Percentiles rank a stretch among this genome's conserved stretches.
Evolutionary conservation across 2,797 vertebrate species (phyloP).

Genomic region (Muscicapa striata): DNA sequence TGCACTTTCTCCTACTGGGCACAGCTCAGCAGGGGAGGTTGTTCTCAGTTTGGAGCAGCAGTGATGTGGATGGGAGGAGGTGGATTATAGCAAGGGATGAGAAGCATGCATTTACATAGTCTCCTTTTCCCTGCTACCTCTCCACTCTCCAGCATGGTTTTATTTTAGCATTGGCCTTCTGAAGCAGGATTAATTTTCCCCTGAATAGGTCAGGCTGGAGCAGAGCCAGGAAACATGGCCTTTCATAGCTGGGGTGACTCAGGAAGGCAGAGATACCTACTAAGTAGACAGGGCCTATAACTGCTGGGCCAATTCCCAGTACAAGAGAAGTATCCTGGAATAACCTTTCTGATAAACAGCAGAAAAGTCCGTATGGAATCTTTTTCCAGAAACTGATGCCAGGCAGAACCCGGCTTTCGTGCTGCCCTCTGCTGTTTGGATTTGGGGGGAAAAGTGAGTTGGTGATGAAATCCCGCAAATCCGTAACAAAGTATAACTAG

Average conservation of each 20-base stretch:
- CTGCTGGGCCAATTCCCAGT: neutral
- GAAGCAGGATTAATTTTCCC: constrained; percentile 63
- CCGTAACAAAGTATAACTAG: fast-evolving
- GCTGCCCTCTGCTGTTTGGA: constrained; percentile 28
- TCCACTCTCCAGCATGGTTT: neutral
- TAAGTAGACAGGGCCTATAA: neutral
- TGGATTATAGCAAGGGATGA: neutral
- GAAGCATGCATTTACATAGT: neutral
- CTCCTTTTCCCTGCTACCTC: neutral
- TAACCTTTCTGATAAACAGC: constrained; percentile 55
- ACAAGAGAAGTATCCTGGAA: constrained; percentile 15
- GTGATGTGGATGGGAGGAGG: neutral
- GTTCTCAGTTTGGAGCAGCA: neutral
- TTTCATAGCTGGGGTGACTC: constrained; percentile 18
- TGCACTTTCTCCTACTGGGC: constrained; percentile 53
- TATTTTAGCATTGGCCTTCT: constrained; percentile 74
- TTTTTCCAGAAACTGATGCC: neutral
- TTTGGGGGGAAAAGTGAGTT: neutral
- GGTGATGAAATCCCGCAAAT: neutral
- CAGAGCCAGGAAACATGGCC: constrained; percentile 28
- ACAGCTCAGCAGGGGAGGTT: neutral
- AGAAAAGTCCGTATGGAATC: neutral
- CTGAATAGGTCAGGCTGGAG: constrained; percentile 47
- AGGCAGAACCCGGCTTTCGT: neutral
- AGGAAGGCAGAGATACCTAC: constrained; percentile 40